Conservation (phyloP, 2,113 vertebrate genomes). For the Passer domesticus region DNA sequence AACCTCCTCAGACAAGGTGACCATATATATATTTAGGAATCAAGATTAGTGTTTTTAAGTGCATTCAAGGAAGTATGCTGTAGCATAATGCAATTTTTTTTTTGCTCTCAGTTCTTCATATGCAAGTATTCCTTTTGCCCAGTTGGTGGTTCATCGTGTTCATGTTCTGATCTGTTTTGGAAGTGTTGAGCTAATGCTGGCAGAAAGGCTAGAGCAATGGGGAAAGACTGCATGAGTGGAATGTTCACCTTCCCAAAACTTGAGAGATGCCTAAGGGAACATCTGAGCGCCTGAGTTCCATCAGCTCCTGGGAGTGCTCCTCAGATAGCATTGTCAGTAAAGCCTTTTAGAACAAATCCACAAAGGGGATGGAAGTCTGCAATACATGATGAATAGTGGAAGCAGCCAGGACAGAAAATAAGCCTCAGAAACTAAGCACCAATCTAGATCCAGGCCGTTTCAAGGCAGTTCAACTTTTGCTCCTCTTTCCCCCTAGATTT, state of each 20-base stretch:
- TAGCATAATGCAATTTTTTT: neutral
- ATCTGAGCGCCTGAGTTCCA: neutral
- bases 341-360: neutral
- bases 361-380: neutral
- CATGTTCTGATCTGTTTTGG: neutral
- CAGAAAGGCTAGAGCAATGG: neutral
- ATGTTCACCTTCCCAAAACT: neutral
- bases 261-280: neutral
- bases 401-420: neutral
- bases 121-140: neutral
- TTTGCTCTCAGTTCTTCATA: neutral
- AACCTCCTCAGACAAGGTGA: neutral
- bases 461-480: neutral
- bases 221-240: neutral
- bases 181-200: neutral
- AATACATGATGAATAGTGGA: neutral
- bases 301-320: accelerated
- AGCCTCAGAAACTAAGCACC: neutral
- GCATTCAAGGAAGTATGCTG: neutral
- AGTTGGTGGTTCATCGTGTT: accelerated
- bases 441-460: neutral
- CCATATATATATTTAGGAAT: neutral
- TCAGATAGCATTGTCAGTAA: neutral
- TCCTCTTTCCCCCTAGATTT: neutral
- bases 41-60: neutral